These are phyloP conservation scores for Mallotus villosus DNA, from an alignment of 2,797 vertebrate genomes.

Conservation along the genomic window DNA sequence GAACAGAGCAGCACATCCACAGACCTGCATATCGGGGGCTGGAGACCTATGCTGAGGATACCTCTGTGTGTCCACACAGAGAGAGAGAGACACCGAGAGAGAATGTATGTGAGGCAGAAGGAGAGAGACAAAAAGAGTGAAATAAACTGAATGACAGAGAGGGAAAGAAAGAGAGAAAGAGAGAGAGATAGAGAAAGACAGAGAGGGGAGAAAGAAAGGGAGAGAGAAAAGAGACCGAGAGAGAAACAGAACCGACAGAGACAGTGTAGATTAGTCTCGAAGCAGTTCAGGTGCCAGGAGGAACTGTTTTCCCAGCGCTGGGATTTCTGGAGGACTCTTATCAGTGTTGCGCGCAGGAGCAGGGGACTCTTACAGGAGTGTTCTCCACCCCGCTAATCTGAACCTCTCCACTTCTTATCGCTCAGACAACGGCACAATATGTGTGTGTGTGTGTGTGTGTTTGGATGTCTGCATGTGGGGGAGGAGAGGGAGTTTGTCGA, in stretches of 20 bases:
- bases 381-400: slow-evolving; percentile 46
- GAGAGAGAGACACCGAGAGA: no score
- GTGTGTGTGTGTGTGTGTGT: neutral
- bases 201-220: neutral
- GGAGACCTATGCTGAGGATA: neutral
- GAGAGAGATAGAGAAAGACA: neutral
- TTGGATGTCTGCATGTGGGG: neutral
- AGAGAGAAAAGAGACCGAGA: neutral
- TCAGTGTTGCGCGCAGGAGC: slow-evolving; percentile 39
- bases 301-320: slow-evolving; percentile 38
- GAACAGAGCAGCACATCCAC: neutral
- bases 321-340: slow-evolving; percentile 60
- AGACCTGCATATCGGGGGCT: neutral
- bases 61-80: no score
- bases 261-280: slow-evolving; percentile 32
- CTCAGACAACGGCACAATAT: slow-evolving; percentile 10
- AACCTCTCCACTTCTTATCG: slow-evolving; percentile 55
- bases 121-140: no score
- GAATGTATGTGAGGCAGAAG: no score
- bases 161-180: neutral
- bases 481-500: no score
- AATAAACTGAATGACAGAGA: neutral
- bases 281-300: slow-evolving; percentile 20
- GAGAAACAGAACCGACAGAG: slow-evolving; percentile 10
- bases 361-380: slow-evolving; percentile 32